Conservation (phyloP, 2,797 vertebrate genomes). For the Mallotus villosus region DNA sequence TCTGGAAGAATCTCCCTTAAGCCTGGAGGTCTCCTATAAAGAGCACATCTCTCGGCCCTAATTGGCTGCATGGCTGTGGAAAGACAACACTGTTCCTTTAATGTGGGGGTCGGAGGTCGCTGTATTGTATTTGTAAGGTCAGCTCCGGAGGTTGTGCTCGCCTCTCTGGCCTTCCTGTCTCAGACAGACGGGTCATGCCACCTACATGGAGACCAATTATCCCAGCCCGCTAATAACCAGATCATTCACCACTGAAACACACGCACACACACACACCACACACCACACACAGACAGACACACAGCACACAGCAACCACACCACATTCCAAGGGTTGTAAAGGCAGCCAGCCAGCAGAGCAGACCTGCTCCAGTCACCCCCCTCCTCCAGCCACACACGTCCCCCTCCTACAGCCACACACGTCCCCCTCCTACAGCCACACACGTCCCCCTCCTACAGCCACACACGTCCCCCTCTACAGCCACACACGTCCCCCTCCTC, state of each 20-base stretch:
- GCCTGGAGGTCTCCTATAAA: conserved; percentile 24
- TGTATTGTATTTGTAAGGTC: conserved; percentile 81
- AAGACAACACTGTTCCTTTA: conserved; percentile 78
- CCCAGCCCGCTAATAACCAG: conserved; percentile 71
- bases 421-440: too few relatives aligned
- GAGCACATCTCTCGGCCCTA: conserved; percentile 53
- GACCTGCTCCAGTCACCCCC: background rate
- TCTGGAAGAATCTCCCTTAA: conserved; percentile 8
- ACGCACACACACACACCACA: conserved; percentile 14
- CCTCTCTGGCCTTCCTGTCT: conserved; percentile 73
- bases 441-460: too few relatives aligned
- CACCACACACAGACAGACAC: conserved; percentile 7
- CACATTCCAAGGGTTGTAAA: background rate
- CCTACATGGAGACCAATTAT: conserved; percentile 79
- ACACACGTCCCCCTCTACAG: too few relatives aligned
- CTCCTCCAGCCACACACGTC: too few relatives aligned
- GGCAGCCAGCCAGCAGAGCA: background rate
- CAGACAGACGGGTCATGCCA: conserved; percentile 76
- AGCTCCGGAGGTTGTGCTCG: conserved; percentile 63
- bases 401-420: too few relatives aligned
- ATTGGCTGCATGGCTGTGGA: conserved; percentile 70
- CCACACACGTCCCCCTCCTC: too few relatives aligned
- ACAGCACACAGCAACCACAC: background rate
- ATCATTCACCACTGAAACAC: conserved; percentile 33
- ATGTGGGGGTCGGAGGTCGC: conserved; percentile 73